Evolutionary conservation across 2,113 vertebrate species (phyloP).

Genomic region (Candoia aspera): DNA sequence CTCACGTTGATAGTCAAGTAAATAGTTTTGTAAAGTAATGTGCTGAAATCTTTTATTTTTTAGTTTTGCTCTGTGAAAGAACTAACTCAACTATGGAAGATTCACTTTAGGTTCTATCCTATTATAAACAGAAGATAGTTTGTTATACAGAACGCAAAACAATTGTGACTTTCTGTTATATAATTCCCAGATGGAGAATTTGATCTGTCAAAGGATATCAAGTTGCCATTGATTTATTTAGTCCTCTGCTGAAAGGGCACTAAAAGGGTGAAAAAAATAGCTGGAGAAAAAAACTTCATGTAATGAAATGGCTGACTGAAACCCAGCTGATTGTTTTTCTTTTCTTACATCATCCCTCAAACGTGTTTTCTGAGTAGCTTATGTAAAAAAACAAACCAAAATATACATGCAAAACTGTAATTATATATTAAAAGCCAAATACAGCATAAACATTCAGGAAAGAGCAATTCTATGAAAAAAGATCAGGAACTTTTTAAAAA

Average conservation of each 20-base stretch:
- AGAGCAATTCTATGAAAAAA: neutral
- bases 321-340: neutral
- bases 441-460: neutral
- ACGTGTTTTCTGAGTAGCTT: neutral
- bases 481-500: neutral
- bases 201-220: neutral
- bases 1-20: neutral
- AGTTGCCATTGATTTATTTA: neutral
- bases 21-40: neutral
- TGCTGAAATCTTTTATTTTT: neutral
- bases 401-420: neutral
- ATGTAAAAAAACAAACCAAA: neutral
- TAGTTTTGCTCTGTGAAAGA: neutral
- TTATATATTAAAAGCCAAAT: neutral
- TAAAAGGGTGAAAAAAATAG: neutral
- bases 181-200: conserved; percentile 5
- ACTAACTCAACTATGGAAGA: neutral
- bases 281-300: neutral
- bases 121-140: neutral
- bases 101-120: neutral
- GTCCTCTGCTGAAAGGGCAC: neutral
- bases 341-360: neutral
- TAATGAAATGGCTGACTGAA: neutral
- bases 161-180: neutral
- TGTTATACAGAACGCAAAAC: neutral